Evolutionary conservation across 2,888 invertebrate genomes (phyloP).

Genomic region (Orthosia incerta): DNA sequence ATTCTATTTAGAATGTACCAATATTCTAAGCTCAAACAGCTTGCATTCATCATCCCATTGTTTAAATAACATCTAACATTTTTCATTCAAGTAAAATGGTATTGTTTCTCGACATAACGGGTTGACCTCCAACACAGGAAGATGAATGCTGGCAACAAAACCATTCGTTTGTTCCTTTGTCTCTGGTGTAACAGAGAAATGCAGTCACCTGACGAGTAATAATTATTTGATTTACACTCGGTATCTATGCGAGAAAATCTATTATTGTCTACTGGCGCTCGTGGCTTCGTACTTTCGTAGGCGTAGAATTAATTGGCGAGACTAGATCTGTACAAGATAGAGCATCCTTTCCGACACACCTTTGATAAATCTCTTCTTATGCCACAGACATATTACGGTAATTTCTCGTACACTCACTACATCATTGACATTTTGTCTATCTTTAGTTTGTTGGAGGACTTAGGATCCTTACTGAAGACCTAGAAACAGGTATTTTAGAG

Average conservation of each 20-base stretch:
- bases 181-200: conserved; percentile 30
- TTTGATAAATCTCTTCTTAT: conserved; percentile 21
- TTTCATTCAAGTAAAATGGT: conserved; percentile 40
- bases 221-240: conserved; percentile 29
- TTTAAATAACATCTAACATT: conserved; percentile 26
- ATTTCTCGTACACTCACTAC: conserved; percentile 2
- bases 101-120: conserved; percentile 41
- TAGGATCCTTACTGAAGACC: neutral
- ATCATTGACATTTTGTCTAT: neutral
- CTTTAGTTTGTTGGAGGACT: neutral
- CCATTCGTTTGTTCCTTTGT: conserved; percentile 34
- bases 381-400: neutral
- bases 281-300: conserved; percentile 7
- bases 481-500: conserved; percentile 9
- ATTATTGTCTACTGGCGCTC: conserved; percentile 15
- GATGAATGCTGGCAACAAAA: conserved; percentile 36
- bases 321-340: conserved; percentile 21
- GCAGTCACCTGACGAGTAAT: conserved; percentile 39
- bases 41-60: conserved; percentile 18
- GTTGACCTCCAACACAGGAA: conserved; percentile 43
- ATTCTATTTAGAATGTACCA: neutral
- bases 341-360: conserved; percentile 2
- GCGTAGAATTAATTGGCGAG: conserved; percentile 29
- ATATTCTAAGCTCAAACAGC: conserved; percentile 7
- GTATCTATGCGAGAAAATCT: conserved; percentile 14